Evolutionary conservation across 2,888 invertebrate species (phyloP), one percentile per base, ranked within the genome.

Genomic region (Apamea epomidion): DNA sequence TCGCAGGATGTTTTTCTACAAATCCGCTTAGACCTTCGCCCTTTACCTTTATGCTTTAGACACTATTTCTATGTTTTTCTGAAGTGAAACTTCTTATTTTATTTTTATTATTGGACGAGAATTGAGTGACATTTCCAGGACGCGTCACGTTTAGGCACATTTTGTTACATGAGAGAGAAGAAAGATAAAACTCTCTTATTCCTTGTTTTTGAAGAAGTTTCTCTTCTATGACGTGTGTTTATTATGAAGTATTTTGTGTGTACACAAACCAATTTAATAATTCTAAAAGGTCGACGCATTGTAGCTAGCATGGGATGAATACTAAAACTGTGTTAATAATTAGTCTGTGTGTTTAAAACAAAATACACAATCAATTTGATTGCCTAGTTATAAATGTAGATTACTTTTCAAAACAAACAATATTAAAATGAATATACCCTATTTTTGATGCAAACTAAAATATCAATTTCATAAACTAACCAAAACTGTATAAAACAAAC

Each of bases 381-480:
- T 29, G 42, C 32, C 5, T 37, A 77, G 68, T 67, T 45, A 72
- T 29, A 42, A 69, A 83, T 58, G 16, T 7, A 32, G 8, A 70
- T 79, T 37, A 62, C 32, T 68, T 65, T 70, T 48, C 45, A 62
- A 78, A 37, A 54, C 25, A 68, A 72, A 73, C 29, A 48, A 42
- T 42, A 42, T 7, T 45, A 62, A 68, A 10, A 82, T 25, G 10
- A 54, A 67, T 25, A 42, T 25, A 16, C 16, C 14, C 42, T 32
- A 60, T 58, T 65, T 69, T 70, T 70, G 14, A 45, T 42, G 1
- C 10, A 32, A 80, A 80, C 71, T 74, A 42, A 72, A 84, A 74
- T 65, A 74, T 72, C 10, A 72, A 75, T 82, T 81, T 81, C 68
- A 77, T 81, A 60, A 77, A 74, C 62, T 42, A 74, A 74, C n/a